Base-by-base conservation (phyloP, 1,140 invertebrate species). In the Trichonephila clavipes region DNA sequence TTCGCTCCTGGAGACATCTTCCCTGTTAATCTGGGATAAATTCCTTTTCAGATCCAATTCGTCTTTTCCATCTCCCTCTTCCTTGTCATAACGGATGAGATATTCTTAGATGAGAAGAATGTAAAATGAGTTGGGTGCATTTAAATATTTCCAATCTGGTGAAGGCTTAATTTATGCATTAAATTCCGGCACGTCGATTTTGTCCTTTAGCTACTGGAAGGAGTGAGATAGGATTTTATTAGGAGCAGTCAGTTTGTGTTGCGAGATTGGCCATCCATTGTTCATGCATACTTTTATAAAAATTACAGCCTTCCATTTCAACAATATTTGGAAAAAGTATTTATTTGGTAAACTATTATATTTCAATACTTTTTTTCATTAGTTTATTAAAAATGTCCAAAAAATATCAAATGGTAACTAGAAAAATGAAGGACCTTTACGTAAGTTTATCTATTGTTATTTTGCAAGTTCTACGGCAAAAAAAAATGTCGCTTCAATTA, bases 101-200 rank as follows among this genome's bases (percentile, higher is more conserved):
- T 77, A 40, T 34, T 77, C 28, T 6, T 18, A 40, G 72, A 34
- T 77, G 18, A 10, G 16, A 18, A 34, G 28, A 18, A 77, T 19
- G 16, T 28, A 40, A 77, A 77, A 77, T 77, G 18, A 34, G 28
- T 14, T 12, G 28, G 24, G 14, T 18, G 28, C 28, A 85, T 85
- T 85, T 85, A 85, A 85, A 85, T 85, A 85, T 85, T 85, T 85
- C n/a, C 83, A 85, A 85, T 85, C 83, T 61, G 83, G 44, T 12
- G 18, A 85, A 21, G 4, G 58, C 58, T 85, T 85, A 85, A 85
- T 85, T 85, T 85, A 59, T 85, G 83, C 83, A 85, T 59, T 85
- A 61, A 85, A 59, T 28, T 18, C 51, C 51, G 2, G 44, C n/a
- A 61, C 83, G 83, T 51, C 83, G 58, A 24, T 85, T 85, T 59